Evolutionary conservation across 2,113 vertebrate species (phyloP).

Genomic region (Callorhinus ursinus): DNA sequence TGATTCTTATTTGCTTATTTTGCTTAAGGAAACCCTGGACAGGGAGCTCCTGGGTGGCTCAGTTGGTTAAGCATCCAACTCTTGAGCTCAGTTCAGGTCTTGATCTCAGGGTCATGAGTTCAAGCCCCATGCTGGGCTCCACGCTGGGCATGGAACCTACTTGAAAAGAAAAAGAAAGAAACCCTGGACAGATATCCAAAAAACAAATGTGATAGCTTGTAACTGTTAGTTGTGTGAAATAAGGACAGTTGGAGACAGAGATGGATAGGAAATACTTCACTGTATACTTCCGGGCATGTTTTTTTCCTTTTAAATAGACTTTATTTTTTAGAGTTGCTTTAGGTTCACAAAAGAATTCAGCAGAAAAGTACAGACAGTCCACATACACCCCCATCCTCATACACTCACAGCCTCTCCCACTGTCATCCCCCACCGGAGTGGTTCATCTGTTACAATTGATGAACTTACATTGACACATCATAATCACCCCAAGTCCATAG

Average conservation of each 20-base stretch:
- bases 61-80: background rate
- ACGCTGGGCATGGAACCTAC: background rate
- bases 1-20: background rate
- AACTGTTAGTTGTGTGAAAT: background rate
- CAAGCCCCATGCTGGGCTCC: background rate
- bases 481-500: background rate
- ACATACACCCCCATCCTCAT: rapidly evolving
- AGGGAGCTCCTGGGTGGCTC: background rate
- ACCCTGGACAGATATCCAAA: background rate
- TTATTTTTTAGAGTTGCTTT: background rate
- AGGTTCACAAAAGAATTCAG: background rate
- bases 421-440: background rate
- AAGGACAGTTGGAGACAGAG: background rate
- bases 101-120: background rate
- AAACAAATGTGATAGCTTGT: background rate
- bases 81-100: background rate
- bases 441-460: background rate
- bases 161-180: background rate
- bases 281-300: background rate
- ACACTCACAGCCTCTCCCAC: background rate
- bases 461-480: background rate
- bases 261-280: background rate
- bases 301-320: background rate
- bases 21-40: background rate
- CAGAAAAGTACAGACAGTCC: background rate